Evolutionary conservation across 1,140 invertebrate species (phyloP).

Genomic region (Bombus pyrosoma): DNA sequence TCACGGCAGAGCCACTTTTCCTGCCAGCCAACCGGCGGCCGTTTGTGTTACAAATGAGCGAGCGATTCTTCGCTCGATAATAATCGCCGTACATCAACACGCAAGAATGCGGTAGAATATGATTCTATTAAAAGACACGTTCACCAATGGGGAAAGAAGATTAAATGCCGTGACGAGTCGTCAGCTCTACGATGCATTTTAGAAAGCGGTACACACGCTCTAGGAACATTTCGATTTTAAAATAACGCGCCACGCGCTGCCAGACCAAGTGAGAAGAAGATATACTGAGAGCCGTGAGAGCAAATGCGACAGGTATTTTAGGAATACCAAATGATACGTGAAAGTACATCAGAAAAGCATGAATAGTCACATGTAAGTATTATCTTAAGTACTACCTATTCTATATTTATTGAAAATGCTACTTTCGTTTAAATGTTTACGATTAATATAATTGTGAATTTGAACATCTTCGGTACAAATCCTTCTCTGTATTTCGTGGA

Average conservation of each 20-base stretch:
- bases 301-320: not conserved
- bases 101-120: constrained; percentile 1
- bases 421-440: not conserved
- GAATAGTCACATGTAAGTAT: not conserved
- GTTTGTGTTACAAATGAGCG: constrained; percentile 6
- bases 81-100: not conserved
- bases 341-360: not conserved
- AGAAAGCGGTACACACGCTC: not conserved
- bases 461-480: too few relatives aligned
- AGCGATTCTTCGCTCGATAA: constrained; percentile 16
- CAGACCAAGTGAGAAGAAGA: not conserved
- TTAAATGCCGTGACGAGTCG: constrained; percentile 10
- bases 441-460: too few relatives aligned
- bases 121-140: constrained; percentile 23
- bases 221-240: not conserved
- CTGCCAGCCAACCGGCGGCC: not conserved
- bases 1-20: not conserved
- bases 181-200: not conserved
- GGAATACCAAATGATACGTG: not conserved
- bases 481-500: too few relatives aligned
- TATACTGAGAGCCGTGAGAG: too few relatives aligned
- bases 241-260: constrained; percentile 4
- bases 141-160: constrained; percentile 16
- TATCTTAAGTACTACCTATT: not conserved
- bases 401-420: too few relatives aligned